A percentile compares a stretch with the other conserved stretches of the same genome.
Evolutionary conservation across 1,140 invertebrate species (phyloP).

Genomic region (Agrypnia vestita): DNA sequence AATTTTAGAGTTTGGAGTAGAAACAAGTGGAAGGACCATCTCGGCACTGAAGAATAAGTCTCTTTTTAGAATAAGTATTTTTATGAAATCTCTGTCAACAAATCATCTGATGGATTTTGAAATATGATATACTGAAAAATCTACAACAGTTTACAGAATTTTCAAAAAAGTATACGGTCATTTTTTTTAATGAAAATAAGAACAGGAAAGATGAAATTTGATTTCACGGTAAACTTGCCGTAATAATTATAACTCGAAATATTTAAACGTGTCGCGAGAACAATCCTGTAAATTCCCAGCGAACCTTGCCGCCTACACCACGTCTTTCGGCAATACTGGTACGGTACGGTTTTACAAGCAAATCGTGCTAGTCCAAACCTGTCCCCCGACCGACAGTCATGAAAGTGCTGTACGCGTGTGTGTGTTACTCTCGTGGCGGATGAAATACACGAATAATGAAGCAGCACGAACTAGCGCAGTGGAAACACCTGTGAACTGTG

Average conservation of each 20-base stretch:
- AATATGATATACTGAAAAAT: too few species aligned
- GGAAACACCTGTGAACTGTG: not conserved
- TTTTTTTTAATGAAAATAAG: too few species aligned
- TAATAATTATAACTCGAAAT: not conserved
- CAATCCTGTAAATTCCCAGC: slow-evolving; percentile 5
- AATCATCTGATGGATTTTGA: too few species aligned
- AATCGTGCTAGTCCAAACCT: slow-evolving; percentile 32
- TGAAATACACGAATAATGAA: slow-evolving; percentile 13
- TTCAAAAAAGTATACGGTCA: too few species aligned
- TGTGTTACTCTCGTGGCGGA: not conserved
- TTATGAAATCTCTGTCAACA: too few species aligned
- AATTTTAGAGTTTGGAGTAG: too few species aligned
- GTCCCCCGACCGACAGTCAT: slow-evolving; percentile 5
- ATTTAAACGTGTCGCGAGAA: slow-evolving; percentile 11
- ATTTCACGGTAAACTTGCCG: too few species aligned
- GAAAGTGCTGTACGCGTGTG: not conserved
- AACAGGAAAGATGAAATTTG: too few species aligned
- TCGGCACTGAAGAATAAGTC: too few species aligned
- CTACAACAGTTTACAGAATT: too few species aligned
- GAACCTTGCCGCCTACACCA: not conserved
- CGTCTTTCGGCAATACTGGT: not conserved
- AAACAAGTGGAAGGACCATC: too few species aligned
- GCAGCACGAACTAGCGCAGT: not conserved
- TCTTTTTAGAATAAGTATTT: too few species aligned
- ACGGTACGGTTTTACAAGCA: slow-evolving; percentile 4